A percentile compares a stretch with the other conserved stretches of the same genome.
Evolutionary conservation across 2,888 invertebrate species (phyloP).

Genomic region (Dynastes hyllus): DNA sequence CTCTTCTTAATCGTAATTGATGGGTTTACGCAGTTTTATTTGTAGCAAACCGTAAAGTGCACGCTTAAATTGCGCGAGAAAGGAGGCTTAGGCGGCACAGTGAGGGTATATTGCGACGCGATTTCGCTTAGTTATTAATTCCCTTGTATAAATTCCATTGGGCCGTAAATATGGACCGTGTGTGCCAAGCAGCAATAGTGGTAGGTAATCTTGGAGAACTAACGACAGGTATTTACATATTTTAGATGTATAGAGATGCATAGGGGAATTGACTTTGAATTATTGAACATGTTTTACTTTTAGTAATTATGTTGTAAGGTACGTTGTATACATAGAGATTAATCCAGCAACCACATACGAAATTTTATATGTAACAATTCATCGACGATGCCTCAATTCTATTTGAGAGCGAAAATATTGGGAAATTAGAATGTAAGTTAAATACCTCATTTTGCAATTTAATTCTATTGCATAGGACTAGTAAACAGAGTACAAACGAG

Average conservation of each 20-base stretch:
- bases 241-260: conserved; percentile 4
- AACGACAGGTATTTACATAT: conserved; percentile 2
- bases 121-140: conserved; percentile 13
- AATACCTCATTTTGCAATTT: too few relatives aligned
- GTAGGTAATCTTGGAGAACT: not conserved
- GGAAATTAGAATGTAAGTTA: too few relatives aligned
- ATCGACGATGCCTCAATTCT: too few relatives aligned
- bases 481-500: too few relatives aligned
- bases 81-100: not conserved
- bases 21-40: conserved; percentile 34
- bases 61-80: conserved; percentile 10
- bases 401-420: too few relatives aligned
- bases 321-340: too few relatives aligned
- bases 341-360: too few relatives aligned
- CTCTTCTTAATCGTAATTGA: conserved; percentile 38
- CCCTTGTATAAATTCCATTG: conserved; percentile 13
- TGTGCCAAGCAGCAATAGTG: not conserved
- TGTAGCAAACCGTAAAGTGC: conserved; percentile 25
- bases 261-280: not conserved
- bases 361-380: too few relatives aligned
- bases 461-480: too few relatives aligned
- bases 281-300: not conserved
- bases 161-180: not conserved
- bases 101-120: not conserved
- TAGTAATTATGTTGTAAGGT: not conserved